phyloP scores from a whole-genome alignment of 1,140 invertebrate genomes.

The Lepidurus couesii region DNA sequence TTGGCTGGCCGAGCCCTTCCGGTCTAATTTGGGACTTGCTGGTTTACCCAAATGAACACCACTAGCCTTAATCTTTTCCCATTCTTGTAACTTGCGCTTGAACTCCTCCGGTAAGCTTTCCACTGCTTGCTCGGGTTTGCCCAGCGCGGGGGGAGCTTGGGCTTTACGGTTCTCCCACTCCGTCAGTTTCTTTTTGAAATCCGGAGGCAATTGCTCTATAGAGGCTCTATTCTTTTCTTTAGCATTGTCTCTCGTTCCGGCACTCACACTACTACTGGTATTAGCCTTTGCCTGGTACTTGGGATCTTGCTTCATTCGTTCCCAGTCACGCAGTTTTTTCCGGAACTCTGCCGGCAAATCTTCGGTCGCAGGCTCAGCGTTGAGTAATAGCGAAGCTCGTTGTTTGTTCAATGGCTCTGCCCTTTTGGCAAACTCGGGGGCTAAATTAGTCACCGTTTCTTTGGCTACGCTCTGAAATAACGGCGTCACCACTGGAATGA shows the following conservation, averaged over 20 bases:
- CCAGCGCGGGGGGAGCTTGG: constrained; percentile 35
- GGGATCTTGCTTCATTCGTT: constrained; percentile 48
- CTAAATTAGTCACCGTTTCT: constrained; percentile 13
- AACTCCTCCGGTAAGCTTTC: constrained; percentile 49
- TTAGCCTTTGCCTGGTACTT: constrained; percentile 14
- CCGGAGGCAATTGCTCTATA: constrained; percentile 34
- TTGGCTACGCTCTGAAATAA: constrained; percentile 22
- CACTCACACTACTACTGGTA: neutral
- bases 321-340: constrained; percentile 78
- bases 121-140: constrained; percentile 40
- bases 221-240: constrained; percentile 27
- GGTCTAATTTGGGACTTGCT: constrained; percentile 38
- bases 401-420: constrained; percentile 11
- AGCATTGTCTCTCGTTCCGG: neutral
- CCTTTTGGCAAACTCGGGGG: constrained; percentile 5
- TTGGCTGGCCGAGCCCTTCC: constrained; percentile 38
- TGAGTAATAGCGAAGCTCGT: constrained; percentile 16
- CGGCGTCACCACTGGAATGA: constrained; percentile 17
- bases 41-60: constrained; percentile 29
- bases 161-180: constrained; percentile 65
- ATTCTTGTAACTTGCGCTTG: constrained; percentile 49
- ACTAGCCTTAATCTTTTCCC: constrained; percentile 44
- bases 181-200: constrained; percentile 70
- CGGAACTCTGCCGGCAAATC: constrained; percentile 50
- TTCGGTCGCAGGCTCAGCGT: constrained; percentile 31